These are phyloP conservation scores for Spilogale gracilis DNA, from an alignment of 2,113 vertebrate species.

Conservation along the genomic window DNA sequence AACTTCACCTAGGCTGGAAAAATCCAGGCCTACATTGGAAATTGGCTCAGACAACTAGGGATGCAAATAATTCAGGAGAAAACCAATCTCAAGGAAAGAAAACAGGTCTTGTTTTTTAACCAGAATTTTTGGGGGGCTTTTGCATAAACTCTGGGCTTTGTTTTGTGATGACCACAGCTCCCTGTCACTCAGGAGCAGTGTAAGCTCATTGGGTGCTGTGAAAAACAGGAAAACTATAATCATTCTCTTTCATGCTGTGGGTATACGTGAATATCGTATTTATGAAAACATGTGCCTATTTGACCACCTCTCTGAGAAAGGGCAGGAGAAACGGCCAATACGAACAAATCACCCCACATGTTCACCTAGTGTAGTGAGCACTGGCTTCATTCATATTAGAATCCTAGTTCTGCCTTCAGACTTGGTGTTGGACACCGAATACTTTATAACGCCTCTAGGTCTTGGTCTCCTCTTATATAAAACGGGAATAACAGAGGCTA, in stretches of 20 bases:
- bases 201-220: neutral
- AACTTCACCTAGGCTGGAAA: constrained; percentile 20
- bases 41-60: neutral
- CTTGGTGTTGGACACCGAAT: neutral
- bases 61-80: neutral
- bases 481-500: neutral
- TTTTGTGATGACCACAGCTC: neutral
- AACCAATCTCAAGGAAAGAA: neutral
- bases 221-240: neutral
- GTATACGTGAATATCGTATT: neutral
- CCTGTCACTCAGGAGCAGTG: neutral
- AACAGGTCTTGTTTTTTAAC: neutral
- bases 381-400: neutral
- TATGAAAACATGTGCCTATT: neutral
- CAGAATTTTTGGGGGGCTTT: neutral
- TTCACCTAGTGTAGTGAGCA: neutral
- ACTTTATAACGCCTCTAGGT: neutral
- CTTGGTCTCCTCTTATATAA: neutral
- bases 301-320: neutral
- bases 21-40: neutral
- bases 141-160: constrained; percentile 7
- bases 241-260: neutral
- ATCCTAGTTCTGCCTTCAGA: constrained; percentile 10
- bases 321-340: neutral
- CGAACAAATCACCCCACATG: neutral